A percentile compares a stretch with the other conserved stretches of the same genome.
Conservation (phyloP, 1,140 invertebrate species). For the Melipona quadrifasciata region DNA sequence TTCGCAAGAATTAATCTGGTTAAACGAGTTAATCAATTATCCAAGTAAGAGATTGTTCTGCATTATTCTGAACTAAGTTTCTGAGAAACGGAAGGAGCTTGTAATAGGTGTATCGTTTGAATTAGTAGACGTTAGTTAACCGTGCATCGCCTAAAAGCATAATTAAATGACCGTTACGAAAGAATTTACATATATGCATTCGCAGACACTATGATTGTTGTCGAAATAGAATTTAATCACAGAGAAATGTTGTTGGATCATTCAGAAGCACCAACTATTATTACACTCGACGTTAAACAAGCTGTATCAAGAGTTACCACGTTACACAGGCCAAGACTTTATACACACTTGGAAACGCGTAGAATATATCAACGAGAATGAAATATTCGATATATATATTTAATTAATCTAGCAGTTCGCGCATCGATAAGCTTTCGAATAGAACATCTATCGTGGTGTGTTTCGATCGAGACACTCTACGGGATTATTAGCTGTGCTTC, state of each 20-base stretch:
- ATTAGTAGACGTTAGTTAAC: background rate
- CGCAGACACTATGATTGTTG: background rate
- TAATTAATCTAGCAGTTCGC: constrained; percentile 17
- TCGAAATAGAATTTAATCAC: background rate
- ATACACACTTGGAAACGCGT: background rate
- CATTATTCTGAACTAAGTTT: background rate
- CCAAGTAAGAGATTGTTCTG: background rate
- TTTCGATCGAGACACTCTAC: constrained; percentile 31
- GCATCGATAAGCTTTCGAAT: constrained; percentile 26
- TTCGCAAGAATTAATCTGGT: no score
- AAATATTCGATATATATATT: constrained; percentile 1
- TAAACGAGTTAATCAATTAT: background rate
- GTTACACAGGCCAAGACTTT: background rate
- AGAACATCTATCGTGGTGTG: constrained; percentile 7
- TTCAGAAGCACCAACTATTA: constrained; percentile 22
- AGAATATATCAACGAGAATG: constrained; percentile 9
- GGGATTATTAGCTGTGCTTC: constrained; percentile 16
- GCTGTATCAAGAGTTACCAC: constrained; percentile 13
- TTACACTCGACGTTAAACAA: background rate
- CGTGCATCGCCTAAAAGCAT: background rate
- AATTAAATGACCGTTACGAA: background rate
- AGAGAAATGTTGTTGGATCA: constrained; percentile 11
- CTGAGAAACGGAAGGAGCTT: background rate
- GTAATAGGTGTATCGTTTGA: background rate
- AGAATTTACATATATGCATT: background rate